Evolutionary conservation across 2,113 vertebrate genomes (phyloP), one percentile per base, ranked within the genome.

Genomic region (Xiphias gladius): DNA sequence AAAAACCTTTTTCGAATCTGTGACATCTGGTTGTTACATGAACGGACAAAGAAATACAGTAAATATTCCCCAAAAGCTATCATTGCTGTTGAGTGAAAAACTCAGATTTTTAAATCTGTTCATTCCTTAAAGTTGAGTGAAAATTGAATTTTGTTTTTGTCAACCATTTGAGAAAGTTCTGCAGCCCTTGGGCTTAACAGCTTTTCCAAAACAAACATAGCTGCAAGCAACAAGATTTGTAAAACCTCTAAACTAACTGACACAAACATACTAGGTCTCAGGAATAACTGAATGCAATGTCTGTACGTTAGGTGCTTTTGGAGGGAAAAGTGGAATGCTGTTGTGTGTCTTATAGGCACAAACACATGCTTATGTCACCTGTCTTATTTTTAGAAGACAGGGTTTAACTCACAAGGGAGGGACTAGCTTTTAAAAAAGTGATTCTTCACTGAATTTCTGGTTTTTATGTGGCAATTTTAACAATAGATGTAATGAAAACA

Each of bases 161-260:
- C 5, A 62, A 55, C 19, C 70, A 26, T 62, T 35, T 39, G n/a
- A n/a, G 5, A 20, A 43, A 37, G 4, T 19, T 43, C 37, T 59
- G 41, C 58, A 73, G 39, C 68, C 26, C 5, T 1, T 19, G 30
- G 67, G 67, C 20, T 63, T 69, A 43, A 70, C 32, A 55, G 46
- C 13, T 39, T 58, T 35, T 64, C 48, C 13, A 46, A 63, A 65
- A 24, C 7, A 61, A 63, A 65, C 30, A 46, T 20, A 22, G 73
- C 66, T 48, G 65, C 59, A 37, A 37, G 76, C 67, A 55, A 66
- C 24, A 48, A 62, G 19, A 63, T 12, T 22, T 43, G n/a, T 30
- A 59, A 32, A 79, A 65, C 17, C 13, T n/a, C 10, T 65, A n/a
- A 50, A 66, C 61, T 80, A 68, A 63, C 28, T 16, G 48, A 69